phyloP scores from a whole-genome alignment of 2,888 invertebrate genomes.

The Macropis europaea region DNA sequence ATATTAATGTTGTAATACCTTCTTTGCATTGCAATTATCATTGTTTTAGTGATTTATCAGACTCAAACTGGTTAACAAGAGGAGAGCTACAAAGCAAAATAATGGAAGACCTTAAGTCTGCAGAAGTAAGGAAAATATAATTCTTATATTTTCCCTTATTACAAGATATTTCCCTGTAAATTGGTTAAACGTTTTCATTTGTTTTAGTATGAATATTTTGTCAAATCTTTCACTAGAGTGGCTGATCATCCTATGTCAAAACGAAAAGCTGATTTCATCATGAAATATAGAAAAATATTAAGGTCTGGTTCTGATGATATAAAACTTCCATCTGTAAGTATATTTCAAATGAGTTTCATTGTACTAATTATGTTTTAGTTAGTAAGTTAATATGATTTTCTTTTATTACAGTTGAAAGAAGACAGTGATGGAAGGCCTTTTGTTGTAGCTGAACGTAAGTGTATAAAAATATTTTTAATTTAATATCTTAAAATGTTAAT shows the following conservation, averaged over 20 bases:
- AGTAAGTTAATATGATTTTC: not conserved
- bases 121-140: conserved; percentile 79
- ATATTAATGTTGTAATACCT: conserved; percentile 8
- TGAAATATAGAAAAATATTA: conserved; percentile 85
- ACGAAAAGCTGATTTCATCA: conserved; percentile 87
- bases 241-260: conserved; percentile 87
- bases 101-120: conserved; percentile 85
- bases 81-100: conserved; percentile 84
- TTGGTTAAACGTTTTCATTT: conserved; percentile 21
- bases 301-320: conserved; percentile 82
- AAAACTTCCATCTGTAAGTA: conserved; percentile 83
- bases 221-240: conserved; percentile 87
- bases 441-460: conserved; percentile 77
- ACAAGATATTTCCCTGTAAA: not conserved
- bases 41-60: conserved; percentile 81
- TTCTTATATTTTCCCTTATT: conserved; percentile 16
- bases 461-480: conserved; percentile 6
- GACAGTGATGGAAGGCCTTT: conserved; percentile 87
- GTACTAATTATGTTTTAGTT: conserved; percentile 5
- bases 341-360: not conserved
- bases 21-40: conserved; percentile 3
- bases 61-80: conserved; percentile 85
- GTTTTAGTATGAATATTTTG: conserved; percentile 85
- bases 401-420: conserved; percentile 82
- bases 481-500: conserved; percentile 4